Evolutionary conservation across 1,140 invertebrate genomes (phyloP).

Genomic region (Vanessa tameamea): DNA sequence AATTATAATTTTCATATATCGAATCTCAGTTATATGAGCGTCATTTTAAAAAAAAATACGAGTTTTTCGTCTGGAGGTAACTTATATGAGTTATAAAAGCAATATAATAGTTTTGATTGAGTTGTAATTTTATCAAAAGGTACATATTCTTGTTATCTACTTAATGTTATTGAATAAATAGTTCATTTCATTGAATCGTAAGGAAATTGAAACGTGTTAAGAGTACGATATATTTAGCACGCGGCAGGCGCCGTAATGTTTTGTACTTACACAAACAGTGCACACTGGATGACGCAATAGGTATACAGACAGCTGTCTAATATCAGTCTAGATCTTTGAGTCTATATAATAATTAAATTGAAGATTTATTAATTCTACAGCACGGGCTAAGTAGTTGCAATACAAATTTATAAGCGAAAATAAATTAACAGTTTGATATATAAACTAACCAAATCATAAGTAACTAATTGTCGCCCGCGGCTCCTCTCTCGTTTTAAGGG

Average conservation of each 20-base stretch:
- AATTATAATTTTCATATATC: not conserved
- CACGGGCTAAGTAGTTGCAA: too few species aligned
- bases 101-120: too few species aligned
- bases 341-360: not conserved
- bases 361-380: not conserved
- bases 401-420: too few species aligned
- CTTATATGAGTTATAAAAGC: too few species aligned
- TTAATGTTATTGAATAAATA: not conserved
- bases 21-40: too few species aligned
- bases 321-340: not conserved
- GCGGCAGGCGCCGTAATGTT: not conserved
- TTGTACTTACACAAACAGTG: conserved; percentile 4
- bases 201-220: not conserved
- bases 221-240: not conserved
- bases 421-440: too few species aligned
- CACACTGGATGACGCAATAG: not conserved
- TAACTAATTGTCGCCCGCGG: too few species aligned
- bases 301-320: conserved; percentile 5
- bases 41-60: too few species aligned
- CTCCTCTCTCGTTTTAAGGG: too few species aligned
- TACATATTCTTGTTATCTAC: not conserved
- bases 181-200: not conserved
- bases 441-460: too few species aligned
- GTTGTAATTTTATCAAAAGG: too few species aligned
- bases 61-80: too few species aligned